Percentiles rank a stretch among this genome's conserved stretches.
These are phyloP conservation scores for Ceraclea dissimilis DNA, from an alignment of 2,888 invertebrate genomes.

Conservation along the genomic window DNA sequence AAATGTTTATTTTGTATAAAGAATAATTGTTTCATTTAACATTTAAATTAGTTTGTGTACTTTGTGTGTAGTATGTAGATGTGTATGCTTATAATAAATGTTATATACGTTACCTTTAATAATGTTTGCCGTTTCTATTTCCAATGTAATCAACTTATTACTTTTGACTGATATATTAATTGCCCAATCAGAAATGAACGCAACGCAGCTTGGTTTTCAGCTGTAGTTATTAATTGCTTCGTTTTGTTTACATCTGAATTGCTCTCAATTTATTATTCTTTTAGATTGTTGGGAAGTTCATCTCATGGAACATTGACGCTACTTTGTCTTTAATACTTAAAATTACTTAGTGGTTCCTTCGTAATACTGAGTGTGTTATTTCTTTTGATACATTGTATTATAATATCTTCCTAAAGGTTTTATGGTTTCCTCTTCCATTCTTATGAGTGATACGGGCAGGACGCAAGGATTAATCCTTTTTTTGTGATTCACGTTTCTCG, in stretches of 20 bases:
- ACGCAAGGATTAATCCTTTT: background rate
- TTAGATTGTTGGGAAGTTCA: too few relatives aligned
- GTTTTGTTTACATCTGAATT: background rate
- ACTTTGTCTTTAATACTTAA: too few relatives aligned
- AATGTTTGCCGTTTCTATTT: background rate
- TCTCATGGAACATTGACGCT: too few relatives aligned
- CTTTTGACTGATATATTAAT: background rate
- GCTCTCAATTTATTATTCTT: background rate
- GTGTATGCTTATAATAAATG: too few relatives aligned
- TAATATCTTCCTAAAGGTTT: too few relatives aligned
- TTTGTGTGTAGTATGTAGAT: too few relatives aligned
- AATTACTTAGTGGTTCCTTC: too few relatives aligned
- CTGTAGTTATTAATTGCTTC: background rate
- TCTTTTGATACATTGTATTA: too few relatives aligned
- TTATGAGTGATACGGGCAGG: background rate
- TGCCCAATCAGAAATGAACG: background rate
- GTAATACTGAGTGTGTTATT: too few relatives aligned
- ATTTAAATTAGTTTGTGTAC: background rate
- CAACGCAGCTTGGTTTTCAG: background rate
- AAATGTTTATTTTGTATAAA: background rate
- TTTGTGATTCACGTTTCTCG: background rate
- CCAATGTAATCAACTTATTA: background rate
- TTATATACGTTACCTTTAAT: background rate
- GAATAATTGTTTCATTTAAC: slow-evolving; percentile 2
- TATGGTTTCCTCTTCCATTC: too few relatives aligned